A percentile compares a stretch with the other conserved stretches of the same genome.
These are phyloP conservation scores for Microctonus brassicae DNA, from an alignment of 2,888 invertebrate species.

Conservation along the genomic window DNA sequence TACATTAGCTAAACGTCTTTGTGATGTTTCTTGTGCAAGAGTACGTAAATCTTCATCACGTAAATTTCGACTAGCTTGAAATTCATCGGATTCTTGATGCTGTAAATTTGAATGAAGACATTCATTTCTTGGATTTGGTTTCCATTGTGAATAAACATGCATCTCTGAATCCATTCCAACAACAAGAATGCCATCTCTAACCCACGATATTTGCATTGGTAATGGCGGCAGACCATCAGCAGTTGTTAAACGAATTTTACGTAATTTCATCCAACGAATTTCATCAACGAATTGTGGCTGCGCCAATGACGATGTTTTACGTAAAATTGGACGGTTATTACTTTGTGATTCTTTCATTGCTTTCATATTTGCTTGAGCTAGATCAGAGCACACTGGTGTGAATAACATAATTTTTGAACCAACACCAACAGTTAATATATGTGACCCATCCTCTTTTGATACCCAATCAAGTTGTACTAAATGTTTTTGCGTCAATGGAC, in stretches of 20 bases:
- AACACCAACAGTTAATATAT: conserved; percentile 96
- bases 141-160: conserved; percentile 99
- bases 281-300: conserved; percentile 92
- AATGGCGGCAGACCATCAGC: conserved; percentile 96
- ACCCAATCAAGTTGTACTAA: conserved; percentile 98
- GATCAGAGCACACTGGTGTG: conserved; percentile 93
- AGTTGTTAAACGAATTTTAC: conserved; percentile 90
- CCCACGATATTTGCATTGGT: conserved; percentile 99
- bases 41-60: conserved; percentile 79
- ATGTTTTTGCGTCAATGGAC: conserved; percentile 91
- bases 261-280: conserved; percentile 95
- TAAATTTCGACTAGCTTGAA: conserved; percentile 80
- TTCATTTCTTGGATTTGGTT: conserved; percentile 74
- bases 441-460: conserved; percentile 98
- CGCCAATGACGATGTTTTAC: conserved; percentile 92
- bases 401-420: conserved; percentile 93
- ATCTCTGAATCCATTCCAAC: conserved; percentile 99
- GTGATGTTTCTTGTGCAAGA: conserved; percentile 78
- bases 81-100: conserved; percentile 78
- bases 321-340: conserved; percentile 85
- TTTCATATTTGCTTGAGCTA: conserved; percentile 94
- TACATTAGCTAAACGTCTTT: conserved; percentile 78
- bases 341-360: conserved; percentile 90
- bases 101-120: conserved; percentile 63
- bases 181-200: conserved; percentile 96